Conservation (phyloP, 2,888 invertebrate species). For the Entomobrya multifasciata region DNA sequence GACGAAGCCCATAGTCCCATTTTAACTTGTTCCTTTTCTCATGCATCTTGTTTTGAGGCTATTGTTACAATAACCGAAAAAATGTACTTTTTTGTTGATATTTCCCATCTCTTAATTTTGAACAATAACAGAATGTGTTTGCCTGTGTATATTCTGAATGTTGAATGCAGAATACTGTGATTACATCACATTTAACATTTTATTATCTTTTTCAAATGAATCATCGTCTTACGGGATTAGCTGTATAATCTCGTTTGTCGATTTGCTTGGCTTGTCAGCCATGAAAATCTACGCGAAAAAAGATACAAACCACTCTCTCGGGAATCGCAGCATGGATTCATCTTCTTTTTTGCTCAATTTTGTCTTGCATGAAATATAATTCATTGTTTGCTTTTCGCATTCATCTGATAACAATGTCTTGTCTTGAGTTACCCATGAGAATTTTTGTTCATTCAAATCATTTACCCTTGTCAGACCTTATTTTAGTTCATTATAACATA, state of each 20-base stretch:
- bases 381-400: conserved; percentile 41
- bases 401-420: background rate
- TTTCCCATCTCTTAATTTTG: conserved; percentile 34
- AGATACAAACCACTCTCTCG: conserved; percentile 36
- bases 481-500: no score
- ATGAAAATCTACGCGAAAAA: conserved; percentile 65
- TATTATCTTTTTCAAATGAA: conserved; percentile 21
- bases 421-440: conserved; percentile 19
- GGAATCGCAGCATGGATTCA: conserved; percentile 39
- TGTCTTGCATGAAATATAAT: conserved; percentile 28
- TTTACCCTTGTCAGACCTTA: background rate
- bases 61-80: conserved; percentile 52
- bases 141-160: no score
- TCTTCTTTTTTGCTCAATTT: conserved; percentile 11
- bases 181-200: conserved; percentile 70
- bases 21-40: conserved; percentile 44
- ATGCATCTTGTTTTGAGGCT: conserved; percentile 60
- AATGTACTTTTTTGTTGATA: conserved; percentile 2
- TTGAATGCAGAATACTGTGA: conserved; percentile 31
- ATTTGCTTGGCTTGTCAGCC: conserved; percentile 75
- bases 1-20: background rate
- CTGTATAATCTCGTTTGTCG: conserved; percentile 60
- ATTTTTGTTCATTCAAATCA: background rate
- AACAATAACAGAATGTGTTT: background rate
- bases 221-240: conserved; percentile 70